phyloP scores from a whole-genome alignment of 2,113 vertebrate genomes.

The Microtus oregoni region DNA sequence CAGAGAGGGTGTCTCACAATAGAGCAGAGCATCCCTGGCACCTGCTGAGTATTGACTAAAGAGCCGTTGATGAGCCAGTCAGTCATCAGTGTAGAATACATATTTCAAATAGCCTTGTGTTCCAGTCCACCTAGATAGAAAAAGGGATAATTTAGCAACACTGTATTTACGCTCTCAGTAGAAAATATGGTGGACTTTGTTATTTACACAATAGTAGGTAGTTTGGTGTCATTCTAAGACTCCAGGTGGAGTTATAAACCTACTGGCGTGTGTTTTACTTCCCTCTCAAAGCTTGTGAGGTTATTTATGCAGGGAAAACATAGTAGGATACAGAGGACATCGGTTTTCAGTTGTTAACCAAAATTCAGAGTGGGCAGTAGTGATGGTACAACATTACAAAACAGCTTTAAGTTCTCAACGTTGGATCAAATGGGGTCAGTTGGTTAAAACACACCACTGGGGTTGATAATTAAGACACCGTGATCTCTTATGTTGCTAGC shows the following conservation, averaged over 20 bases:
- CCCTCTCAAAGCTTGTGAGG: not conserved
- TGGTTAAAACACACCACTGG: not conserved
- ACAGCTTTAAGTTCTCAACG: slow-evolving; percentile 18
- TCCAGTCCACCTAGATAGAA: not conserved
- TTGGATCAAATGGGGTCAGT: not conserved
- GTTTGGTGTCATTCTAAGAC: not conserved
- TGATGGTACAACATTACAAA: not conserved
- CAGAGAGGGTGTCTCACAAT: not conserved
- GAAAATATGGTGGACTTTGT: not conserved
- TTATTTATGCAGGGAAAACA: slow-evolving; percentile 3
- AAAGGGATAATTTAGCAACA: not conserved
- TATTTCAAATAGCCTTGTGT: not conserved
- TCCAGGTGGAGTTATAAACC: not conserved
- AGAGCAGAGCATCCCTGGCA: not conserved
- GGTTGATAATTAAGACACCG: not conserved
- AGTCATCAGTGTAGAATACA: not conserved
- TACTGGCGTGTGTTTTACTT: not conserved
- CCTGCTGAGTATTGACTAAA: not conserved
- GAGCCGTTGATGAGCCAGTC: not conserved
- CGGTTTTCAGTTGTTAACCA: slow-evolving; percentile 40
- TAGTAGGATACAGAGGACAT: not conserved
- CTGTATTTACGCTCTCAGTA: not conserved
- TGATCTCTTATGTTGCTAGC: slow-evolving; percentile 6
- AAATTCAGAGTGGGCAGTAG: not conserved
- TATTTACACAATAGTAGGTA: not conserved